Evolutionary conservation across 2,113 vertebrate genomes (phyloP).

Genomic region (Cygnus atratus): DNA sequence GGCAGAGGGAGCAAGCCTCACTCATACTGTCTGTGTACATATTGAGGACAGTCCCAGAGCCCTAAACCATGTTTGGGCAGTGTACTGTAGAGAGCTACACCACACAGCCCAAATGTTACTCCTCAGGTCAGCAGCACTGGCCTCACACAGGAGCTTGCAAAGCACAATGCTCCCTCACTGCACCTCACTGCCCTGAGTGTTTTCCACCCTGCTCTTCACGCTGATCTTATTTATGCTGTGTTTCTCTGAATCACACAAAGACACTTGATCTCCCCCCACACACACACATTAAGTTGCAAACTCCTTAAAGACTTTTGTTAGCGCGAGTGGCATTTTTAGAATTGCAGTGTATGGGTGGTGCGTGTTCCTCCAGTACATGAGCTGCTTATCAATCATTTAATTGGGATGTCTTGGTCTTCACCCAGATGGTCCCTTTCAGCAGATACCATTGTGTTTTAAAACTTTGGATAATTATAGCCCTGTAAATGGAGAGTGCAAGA

Average conservation of each 20-base stretch:
- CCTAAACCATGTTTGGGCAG: neutral
- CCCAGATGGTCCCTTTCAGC: conserved; percentile 81
- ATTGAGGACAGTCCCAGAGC: neutral
- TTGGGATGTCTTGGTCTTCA: conserved; percentile 68
- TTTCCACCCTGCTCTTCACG: neutral
- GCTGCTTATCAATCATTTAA: conserved; percentile 62
- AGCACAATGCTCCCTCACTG: neutral
- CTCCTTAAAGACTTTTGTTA: conserved; percentile 62
- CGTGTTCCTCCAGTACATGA: conserved; percentile 30
- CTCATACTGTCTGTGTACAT: neutral
- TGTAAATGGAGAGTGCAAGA: conserved; percentile 73
- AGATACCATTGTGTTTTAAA: conserved; percentile 79
- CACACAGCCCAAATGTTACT: too few relatives aligned
- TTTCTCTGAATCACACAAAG: conserved; percentile 5
- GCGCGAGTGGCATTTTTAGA: conserved; percentile 55
- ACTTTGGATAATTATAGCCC: conserved; percentile 80
- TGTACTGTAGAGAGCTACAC: neutral
- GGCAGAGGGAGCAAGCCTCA: neutral
- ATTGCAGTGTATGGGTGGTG: conserved; percentile 17
- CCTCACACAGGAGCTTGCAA: neutral
- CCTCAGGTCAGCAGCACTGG: neutral
- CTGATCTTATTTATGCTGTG: neutral
- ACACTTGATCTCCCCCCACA: conserved; percentile 40
- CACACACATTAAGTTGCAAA: conserved; percentile 28
- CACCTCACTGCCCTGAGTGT: neutral